Conservation (phyloP, 2,797 vertebrate species). For the Thaleichthys pacificus region DNA sequence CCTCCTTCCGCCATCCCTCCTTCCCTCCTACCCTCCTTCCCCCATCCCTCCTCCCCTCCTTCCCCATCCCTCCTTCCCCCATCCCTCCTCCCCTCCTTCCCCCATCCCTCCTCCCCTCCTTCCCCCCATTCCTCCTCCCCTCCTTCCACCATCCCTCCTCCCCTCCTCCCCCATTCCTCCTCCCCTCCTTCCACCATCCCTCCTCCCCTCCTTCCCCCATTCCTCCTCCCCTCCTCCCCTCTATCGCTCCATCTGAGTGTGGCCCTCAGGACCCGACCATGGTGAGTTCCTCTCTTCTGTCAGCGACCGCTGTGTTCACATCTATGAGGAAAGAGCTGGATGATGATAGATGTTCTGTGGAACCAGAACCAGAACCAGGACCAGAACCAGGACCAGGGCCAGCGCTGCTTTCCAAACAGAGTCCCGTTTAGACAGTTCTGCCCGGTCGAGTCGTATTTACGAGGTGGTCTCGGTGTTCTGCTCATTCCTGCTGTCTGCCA, state of each 20-base stretch:
- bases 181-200: constrained; percentile 19
- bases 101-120: neutral
- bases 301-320: no score
- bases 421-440: constrained; percentile 43
- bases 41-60: neutral
- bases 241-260: constrained; percentile 14
- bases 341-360: constrained; percentile 30
- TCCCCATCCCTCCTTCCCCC: neutral
- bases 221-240: constrained; percentile 7
- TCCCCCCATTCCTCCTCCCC: constrained; percentile 17
- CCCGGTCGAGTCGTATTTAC: constrained; percentile 52
- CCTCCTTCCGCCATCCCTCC: neutral
- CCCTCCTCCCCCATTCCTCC: neutral
- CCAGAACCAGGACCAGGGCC: no score
- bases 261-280: no score
- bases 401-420: no score
- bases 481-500: no score
- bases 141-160: no score
- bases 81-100: constrained; percentile 6
- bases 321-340: neutral
- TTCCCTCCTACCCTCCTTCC: neutral
- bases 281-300: no score
- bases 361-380: constrained; percentile 16
- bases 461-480: constrained; percentile 31
- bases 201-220: constrained; percentile 2